phyloP scores from a whole-genome alignment of 1,140 invertebrate species.

The Notospermus geniculatus region DNA sequence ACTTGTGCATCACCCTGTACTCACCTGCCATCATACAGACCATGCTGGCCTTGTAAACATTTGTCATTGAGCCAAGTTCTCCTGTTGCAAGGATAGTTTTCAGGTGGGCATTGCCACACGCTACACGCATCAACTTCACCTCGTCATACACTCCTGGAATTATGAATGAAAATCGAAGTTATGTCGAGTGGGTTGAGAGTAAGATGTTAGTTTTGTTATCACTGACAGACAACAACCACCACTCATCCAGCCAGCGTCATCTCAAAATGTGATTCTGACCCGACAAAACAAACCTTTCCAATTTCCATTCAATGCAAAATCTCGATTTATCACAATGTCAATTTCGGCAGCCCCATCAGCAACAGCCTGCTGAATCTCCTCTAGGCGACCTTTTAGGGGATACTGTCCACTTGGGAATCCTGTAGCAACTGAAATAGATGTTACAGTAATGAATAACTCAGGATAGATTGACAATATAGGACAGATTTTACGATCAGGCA shows the following conservation, averaged over 20 bases:
- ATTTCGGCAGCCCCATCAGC: constrained; percentile 87
- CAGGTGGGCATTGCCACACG: constrained; percentile 78
- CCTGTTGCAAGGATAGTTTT: constrained; percentile 95
- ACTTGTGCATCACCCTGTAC: too few species aligned
- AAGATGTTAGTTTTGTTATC: too few species aligned
- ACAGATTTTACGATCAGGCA: too few species aligned
- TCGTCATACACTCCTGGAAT: constrained; percentile 73
- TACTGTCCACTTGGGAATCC: constrained; percentile 93
- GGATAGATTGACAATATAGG: too few species aligned
- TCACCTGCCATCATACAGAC: constrained; percentile 86
- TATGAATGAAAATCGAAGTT: too few species aligned
- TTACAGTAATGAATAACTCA: too few species aligned
- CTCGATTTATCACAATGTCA: constrained; percentile 93
- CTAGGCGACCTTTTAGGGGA: constrained; percentile 73
- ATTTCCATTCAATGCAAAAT: constrained; percentile 75
- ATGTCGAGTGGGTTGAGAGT: too few species aligned
- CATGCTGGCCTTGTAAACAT: constrained; percentile 89
- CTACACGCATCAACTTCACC: constrained; percentile 68
- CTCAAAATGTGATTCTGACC: too few species aligned
- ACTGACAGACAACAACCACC: too few species aligned
- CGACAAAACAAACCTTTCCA: constrained; percentile 72
- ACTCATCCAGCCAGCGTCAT: too few species aligned
- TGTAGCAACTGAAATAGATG: constrained; percentile 88
- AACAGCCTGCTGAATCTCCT: constrained; percentile 82
- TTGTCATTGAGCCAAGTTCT: constrained; percentile 82